Base-by-base conservation (phyloP, 2,113 vertebrate species). In the Nyctereutes procyonoides region DNA sequence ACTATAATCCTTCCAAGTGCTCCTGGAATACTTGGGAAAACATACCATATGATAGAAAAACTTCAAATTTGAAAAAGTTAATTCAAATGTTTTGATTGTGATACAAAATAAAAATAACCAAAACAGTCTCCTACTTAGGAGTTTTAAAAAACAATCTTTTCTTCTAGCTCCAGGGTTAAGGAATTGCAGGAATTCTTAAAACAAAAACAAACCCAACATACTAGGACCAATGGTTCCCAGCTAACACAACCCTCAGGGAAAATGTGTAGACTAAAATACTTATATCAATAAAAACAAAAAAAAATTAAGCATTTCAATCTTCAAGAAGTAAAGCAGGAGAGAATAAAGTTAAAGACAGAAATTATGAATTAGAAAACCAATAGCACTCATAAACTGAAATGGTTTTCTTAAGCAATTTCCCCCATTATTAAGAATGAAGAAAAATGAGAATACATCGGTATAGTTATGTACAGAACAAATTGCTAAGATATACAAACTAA, bases 271-370 rank as follows among this genome's bases (percentile, higher is more conserved):
- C 10, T 51, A 62, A 58, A 20, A 71, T 84, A 30, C 15, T 62
- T 81, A 53, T 32, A 55, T 35, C 60, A 30, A 17, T 53, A 55
- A 35, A 83, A 51, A 65, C 9, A 89, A 79, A 80, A 81, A 13
- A 62, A 53, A 77, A 65, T 74, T 43, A 88, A 79, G 32, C 17
- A n/a, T 55, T 79, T 79, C 35, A 55, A 51, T 65, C 32, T 43
- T 43, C 48, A 73, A 81, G 30, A 92, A 88, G 30, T 73, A 51
- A 73, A 87, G 62, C 28, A 84, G 48, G 26, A 89, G 6, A 35
- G 74, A 80, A 93, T 88, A 35, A 92, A 90, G 53, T 60, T 55
- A 88, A 85, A 93, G 88, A 26, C 53, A 62, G 60, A 85, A 96
- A 69, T 73, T 35, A 69, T 53, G 89, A 53, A 11, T 93, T 86